These are phyloP conservation scores for Platanista minor DNA, from an alignment of 2,113 vertebrate genomes.

Conservation along the genomic window DNA sequence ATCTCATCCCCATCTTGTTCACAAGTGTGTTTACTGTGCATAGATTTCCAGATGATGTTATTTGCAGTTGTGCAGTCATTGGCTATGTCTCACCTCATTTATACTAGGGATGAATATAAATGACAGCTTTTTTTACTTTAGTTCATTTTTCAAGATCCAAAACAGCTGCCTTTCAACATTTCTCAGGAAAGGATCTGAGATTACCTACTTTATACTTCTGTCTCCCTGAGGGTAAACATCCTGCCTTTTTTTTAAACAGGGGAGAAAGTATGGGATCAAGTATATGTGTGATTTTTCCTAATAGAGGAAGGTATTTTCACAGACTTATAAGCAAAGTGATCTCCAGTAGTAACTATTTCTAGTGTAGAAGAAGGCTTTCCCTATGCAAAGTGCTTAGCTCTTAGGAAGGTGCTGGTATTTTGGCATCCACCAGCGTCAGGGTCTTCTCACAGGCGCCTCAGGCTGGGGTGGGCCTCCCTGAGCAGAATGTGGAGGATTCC, in stretches of 20 bases:
- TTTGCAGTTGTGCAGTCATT: background rate
- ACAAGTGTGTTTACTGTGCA: fast-evolving
- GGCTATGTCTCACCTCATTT: background rate
- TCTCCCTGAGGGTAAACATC: background rate
- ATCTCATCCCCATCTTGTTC: fast-evolving
- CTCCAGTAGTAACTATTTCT: background rate
- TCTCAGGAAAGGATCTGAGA: background rate
- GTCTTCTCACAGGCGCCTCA: fast-evolving
- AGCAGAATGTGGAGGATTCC: background rate
- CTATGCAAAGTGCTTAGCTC: background rate
- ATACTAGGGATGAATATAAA: background rate
- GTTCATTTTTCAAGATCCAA: background rate
- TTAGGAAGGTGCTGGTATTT: background rate
- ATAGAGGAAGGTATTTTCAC: background rate
- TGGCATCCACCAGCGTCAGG: fast-evolving
- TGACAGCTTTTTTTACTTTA: background rate
- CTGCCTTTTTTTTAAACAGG: background rate
- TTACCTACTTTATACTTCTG: background rate
- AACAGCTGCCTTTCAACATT: background rate
- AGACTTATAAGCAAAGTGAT: background rate
- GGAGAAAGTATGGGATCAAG: background rate
- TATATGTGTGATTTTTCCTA: background rate
- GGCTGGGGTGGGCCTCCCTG: fast-evolving
- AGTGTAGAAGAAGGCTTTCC: background rate
- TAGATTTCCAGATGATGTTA: background rate